Evolutionary conservation across 2,113 vertebrate species (phyloP), one percentile per base, ranked within the genome.

Genomic region (Chaenocephalus aceratus): DNA sequence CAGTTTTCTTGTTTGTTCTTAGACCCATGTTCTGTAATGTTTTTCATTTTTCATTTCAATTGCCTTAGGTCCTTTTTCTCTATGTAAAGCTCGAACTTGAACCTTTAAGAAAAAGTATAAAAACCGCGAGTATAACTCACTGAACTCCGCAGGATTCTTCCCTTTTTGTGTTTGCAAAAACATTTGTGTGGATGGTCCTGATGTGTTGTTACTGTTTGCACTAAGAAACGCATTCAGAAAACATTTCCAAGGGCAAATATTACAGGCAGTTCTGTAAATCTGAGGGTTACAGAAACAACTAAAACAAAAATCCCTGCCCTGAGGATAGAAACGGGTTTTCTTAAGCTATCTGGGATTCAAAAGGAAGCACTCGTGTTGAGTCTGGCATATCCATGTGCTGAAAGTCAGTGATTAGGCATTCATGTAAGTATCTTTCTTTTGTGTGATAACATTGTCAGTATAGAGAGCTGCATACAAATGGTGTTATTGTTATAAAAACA

Each of bases 291-390:
- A 61, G 60, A 13, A 66, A 76, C 78, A 2, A 41, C 34, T 41
- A 7, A 61, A 44, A 44, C 51, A 85, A 75, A 80, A 66, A 60
- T 34, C 48, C 4, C 54, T 54, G 72, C 59, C 67, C 71, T 15
- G 14, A 69, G 80, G 87, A 83, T 54, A 53, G 72, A 83, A 82
- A 51, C 53, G 69, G 71, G 26, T 58, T 82, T 79, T 66, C 64
- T 72, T 26, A 41, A 41, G 64, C 16, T 34, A 53, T 80, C 34
- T 81, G 64, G 72, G 80, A 80, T 58, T 56, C 65, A 77, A 80
- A 89, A 84, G 65, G 68, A 80, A 30, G 48, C 52, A 44, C 65
- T 67, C 15, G 64, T 77, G 63, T 58, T 58, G 82, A 84, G 56
- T 90, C 23, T 44, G 14, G 59, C 65, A 58, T 36, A 76, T 56